Evolutionary conservation across 2,797 vertebrate genomes (phyloP).

Genomic region (Hydrolagus colliei): DNA sequence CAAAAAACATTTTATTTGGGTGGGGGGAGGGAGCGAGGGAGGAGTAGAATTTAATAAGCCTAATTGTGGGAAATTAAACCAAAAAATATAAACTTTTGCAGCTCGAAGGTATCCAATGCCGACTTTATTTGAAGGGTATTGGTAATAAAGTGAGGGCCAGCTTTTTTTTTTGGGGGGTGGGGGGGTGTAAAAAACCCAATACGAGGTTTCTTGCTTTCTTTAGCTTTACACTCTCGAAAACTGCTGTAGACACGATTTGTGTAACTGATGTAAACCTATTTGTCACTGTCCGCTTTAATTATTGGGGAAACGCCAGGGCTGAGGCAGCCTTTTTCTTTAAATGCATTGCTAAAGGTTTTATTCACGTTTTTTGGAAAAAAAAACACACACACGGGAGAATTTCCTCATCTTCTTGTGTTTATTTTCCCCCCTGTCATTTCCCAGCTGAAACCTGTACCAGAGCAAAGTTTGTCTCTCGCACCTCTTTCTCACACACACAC

Average conservation of each 20-base stretch:
- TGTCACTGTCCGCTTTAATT: constrained; percentile 32
- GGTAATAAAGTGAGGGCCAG: too few species aligned
- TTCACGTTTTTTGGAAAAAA: neutral
- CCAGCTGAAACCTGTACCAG: too few species aligned
- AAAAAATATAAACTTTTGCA: too few species aligned
- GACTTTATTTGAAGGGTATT: too few species aligned
- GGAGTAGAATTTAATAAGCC: too few species aligned
- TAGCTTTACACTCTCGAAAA: neutral
- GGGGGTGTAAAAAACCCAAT: neutral
- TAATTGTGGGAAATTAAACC: too few species aligned
- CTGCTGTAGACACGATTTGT: constrained; percentile 28
- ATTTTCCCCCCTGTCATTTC: too few species aligned
- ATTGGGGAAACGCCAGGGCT: constrained; percentile 29
- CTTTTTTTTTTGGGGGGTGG: too few species aligned
- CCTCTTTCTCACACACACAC: neutral
- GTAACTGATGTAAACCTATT: constrained; percentile 30
- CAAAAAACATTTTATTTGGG: too few species aligned
- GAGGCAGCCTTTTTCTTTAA: neutral
- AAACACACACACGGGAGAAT: too few species aligned
- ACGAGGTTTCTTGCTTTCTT: neutral
- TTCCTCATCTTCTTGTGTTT: neutral
- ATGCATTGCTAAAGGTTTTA: constrained; percentile 11
- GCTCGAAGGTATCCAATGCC: too few species aligned
- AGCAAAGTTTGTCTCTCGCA: neutral
- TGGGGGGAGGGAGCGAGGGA: too few species aligned